Conservation (phyloP, 2,113 vertebrate genomes). For the Sebastes schlegelii region DNA sequence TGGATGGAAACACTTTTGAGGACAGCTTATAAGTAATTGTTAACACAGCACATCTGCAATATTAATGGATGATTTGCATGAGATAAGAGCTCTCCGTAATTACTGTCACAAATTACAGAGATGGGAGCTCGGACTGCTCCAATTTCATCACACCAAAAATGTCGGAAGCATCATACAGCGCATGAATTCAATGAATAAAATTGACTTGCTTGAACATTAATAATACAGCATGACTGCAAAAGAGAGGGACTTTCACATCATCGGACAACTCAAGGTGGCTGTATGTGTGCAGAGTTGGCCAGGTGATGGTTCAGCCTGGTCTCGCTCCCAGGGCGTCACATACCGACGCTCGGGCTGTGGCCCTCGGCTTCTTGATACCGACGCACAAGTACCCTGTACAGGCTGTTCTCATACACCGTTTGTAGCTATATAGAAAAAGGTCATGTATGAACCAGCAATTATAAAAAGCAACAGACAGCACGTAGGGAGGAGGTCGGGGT, state of each 20-base stretch:
- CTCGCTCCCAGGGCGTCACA: too few species aligned
- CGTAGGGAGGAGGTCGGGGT: too few species aligned
- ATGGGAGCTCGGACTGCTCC: slow-evolving; percentile 13
- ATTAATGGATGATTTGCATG: slow-evolving; percentile 52
- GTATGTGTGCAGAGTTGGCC: not conserved
- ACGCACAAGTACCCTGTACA: too few species aligned
- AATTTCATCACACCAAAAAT: slow-evolving; percentile 35
- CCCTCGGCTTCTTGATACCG: too few species aligned
- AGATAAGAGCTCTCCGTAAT: slow-evolving; percentile 58
- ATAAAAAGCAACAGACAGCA: too few species aligned
- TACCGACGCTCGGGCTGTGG: too few species aligned
- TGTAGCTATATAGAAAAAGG: too few species aligned
- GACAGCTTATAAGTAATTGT: slow-evolving; percentile 39
- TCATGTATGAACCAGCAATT: too few species aligned
- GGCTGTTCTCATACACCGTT: too few species aligned
- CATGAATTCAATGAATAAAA: slow-evolving; percentile 49
- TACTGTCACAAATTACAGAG: slow-evolving; percentile 53
- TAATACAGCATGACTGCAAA: slow-evolving; percentile 20
- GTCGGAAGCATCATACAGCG: slow-evolving; percentile 15
- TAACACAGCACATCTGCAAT: slow-evolving; percentile 53
- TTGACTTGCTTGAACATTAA: slow-evolving; percentile 30
- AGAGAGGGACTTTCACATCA: not conserved
- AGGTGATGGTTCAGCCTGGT: not conserved
- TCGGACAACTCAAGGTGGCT: slow-evolving; percentile 1
- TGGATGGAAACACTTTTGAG: slow-evolving; percentile 35